These are phyloP conservation scores for Xerus rutilus DNA, from an alignment of 2,797 vertebrate species.

Conservation along the genomic window DNA sequence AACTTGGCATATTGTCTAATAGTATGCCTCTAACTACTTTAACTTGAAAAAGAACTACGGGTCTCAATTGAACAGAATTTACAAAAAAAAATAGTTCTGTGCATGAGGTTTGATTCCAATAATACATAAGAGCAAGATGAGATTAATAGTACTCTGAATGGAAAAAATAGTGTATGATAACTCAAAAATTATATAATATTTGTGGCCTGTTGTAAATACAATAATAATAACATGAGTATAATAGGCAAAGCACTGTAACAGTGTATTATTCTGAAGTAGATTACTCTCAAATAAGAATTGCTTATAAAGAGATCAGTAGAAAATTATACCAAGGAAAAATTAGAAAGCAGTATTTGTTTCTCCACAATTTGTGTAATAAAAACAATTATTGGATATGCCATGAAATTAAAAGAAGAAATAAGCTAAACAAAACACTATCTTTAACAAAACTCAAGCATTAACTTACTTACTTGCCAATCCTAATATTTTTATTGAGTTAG, in stretches of 20 bases:
- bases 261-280: neutral
- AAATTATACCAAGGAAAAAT: neutral
- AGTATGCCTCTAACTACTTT: neutral
- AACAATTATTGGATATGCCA: neutral
- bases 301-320: neutral
- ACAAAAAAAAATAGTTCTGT: neutral
- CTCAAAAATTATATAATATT: neutral
- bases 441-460: neutral
- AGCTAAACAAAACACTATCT: neutral
- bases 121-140: neutral
- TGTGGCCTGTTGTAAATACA: neutral
- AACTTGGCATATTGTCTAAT: neutral
- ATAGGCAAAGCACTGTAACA: neutral
- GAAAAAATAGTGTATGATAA: neutral
- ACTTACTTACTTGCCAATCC: neutral
- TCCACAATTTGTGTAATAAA: neutral
- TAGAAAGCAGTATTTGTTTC: neutral
- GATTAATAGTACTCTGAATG: neutral
- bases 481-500: neutral
- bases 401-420: neutral
- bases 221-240: neutral
- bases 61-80: neutral
- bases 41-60: neutral
- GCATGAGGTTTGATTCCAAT: neutral
- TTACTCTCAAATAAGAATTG: constrained; percentile 14